These are phyloP conservation scores for Drosophila paramelanica DNA, from an alignment of 2,888 invertebrate species.

Conservation along the genomic window DNA sequence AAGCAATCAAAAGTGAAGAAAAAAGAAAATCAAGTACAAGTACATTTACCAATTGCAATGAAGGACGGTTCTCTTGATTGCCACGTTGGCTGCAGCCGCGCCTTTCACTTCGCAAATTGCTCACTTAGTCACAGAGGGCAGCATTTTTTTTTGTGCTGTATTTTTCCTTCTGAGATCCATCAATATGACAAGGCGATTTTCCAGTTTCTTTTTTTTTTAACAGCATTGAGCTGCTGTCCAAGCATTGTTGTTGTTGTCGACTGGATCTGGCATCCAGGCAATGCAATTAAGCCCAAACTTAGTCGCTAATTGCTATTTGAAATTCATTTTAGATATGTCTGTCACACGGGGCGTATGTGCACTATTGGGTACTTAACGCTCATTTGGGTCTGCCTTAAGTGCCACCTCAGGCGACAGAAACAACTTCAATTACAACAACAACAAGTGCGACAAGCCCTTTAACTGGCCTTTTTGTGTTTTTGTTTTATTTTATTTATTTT, in stretches of 20 bases:
- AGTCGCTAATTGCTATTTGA: conserved; percentile 68
- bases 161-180: conserved; percentile 44
- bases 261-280: conserved; percentile 5
- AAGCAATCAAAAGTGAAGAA: background rate
- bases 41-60: background rate
- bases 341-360: conserved; percentile 43
- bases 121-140: conserved; percentile 20
- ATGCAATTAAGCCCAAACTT: conserved; percentile 28
- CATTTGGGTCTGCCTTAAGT: conserved; percentile 18
- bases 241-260: too few species aligned
- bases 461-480: conserved; percentile 1
- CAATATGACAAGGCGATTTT: conserved; percentile 68
- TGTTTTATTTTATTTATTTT: conserved; percentile 3
- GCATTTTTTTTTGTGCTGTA: conserved; percentile 20
- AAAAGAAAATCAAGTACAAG: background rate
- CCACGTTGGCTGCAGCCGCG: conserved; percentile 6
- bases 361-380: conserved; percentile 22
- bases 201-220: conserved; percentile 23
- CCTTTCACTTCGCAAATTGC: conserved; percentile 68
- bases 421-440: conserved; percentile 16
- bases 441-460: conserved; percentile 30
- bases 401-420: conserved; percentile 20
- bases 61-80: conserved; percentile 19
- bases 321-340: conserved; percentile 38
- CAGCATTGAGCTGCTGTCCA: conserved; percentile 16